Percentiles rank a stretch among this genome's conserved stretches.
Evolutionary conservation across 2,113 vertebrate genomes (phyloP).

Genomic region (Gambusia holbrooki): DNA sequence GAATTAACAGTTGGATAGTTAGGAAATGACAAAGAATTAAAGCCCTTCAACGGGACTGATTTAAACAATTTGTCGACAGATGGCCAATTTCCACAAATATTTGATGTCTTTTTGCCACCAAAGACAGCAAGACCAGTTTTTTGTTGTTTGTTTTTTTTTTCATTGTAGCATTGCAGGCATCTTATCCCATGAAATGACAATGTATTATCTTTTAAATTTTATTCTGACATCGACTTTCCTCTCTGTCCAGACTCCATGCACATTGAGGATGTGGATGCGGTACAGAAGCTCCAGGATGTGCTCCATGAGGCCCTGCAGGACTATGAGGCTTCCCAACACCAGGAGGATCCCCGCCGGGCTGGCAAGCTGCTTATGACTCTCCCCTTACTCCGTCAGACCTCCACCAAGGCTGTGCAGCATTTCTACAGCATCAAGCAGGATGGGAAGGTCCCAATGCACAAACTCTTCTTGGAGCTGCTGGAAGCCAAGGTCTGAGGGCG

Average conservation of each 20-base stretch:
- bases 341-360: conserved; percentile 94
- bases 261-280: conserved; percentile 98
- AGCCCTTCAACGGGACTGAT: too few relatives aligned
- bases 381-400: conserved; percentile 95
- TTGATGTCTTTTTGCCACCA: too few relatives aligned
- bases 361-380: conserved; percentile 99
- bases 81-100: too few relatives aligned
- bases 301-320: conserved; percentile 98
- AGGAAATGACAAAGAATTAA: too few relatives aligned
- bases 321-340: conserved; percentile 94
- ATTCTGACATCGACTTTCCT: neutral
- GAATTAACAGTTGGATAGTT: too few relatives aligned
- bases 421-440: conserved; percentile 99
- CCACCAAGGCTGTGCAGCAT: conserved; percentile 98
- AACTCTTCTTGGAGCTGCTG: conserved; percentile 99
- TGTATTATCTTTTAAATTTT: neutral
- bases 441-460: conserved; percentile 99
- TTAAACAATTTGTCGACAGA: too few relatives aligned
- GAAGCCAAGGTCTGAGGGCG: conserved; percentile 96
- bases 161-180: neutral
- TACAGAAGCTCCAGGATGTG: conserved; percentile 98
- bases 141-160: neutral
- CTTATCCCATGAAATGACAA: neutral
- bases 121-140: too few relatives aligned
- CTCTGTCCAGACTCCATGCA: conserved; percentile 93